Evolutionary conservation across 2,888 invertebrate genomes (phyloP).

Genomic region (Heliconius cydno): DNA sequence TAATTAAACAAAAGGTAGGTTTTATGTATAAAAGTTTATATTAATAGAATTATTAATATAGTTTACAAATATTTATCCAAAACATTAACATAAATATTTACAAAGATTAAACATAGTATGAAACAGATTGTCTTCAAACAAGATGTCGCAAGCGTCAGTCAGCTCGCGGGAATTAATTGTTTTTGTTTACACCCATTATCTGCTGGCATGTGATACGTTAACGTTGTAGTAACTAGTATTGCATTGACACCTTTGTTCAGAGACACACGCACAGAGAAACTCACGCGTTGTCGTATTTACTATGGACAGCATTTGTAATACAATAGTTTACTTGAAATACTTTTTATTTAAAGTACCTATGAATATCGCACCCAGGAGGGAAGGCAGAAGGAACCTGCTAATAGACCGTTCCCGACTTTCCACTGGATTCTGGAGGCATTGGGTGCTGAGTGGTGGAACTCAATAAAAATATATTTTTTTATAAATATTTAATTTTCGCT

Average conservation of each 20-base stretch:
- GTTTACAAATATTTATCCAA: background rate
- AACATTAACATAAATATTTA: constrained; percentile 27
- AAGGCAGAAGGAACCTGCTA: background rate
- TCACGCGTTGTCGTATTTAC: constrained; percentile 5
- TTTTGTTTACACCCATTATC: constrained; percentile 65
- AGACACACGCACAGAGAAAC: background rate
- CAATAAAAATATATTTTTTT: too few relatives aligned
- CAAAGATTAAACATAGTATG: constrained; percentile 26
- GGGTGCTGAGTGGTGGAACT: too few relatives aligned
- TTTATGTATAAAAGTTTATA: too few relatives aligned
- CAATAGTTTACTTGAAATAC: background rate
- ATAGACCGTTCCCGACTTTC: too few relatives aligned
- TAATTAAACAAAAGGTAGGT: background rate
- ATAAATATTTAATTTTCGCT: too few relatives aligned
- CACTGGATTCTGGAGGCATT: too few relatives aligned
- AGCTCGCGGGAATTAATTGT: constrained; percentile 52
- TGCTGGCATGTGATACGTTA: constrained; percentile 60
- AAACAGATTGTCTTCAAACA: constrained; percentile 29
- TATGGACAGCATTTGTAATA: background rate
- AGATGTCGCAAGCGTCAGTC: constrained; percentile 36
- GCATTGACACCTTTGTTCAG: constrained; percentile 41
- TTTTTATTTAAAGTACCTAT: background rate
- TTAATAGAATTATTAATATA: background rate
- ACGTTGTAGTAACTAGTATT: constrained; percentile 34
- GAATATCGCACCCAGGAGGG: too few relatives aligned